phyloP scores from a whole-genome alignment of 2,888 invertebrate genomes.

The Drosophila leonis region DNA sequence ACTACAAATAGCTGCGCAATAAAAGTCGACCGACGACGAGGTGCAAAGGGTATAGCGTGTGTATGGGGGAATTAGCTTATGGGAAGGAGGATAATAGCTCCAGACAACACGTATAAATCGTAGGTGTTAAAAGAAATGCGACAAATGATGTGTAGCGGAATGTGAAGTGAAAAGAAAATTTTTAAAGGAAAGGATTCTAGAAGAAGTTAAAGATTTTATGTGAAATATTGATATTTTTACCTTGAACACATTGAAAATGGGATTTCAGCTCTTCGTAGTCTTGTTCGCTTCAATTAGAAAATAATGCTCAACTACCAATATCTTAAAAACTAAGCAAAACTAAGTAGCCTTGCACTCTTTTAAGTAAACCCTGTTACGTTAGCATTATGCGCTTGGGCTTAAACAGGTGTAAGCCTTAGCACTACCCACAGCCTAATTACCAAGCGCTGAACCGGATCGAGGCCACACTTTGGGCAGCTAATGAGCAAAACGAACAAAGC shows the following conservation, averaged over 20 bases:
- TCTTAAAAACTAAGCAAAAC: not conserved
- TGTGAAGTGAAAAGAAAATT: not conserved
- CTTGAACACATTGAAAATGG: too few species aligned
- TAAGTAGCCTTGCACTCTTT: not conserved
- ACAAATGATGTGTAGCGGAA: constrained; percentile 29
- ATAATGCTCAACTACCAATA: not conserved
- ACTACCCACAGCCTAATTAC: constrained; percentile 42
- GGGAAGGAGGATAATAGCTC: constrained; percentile 10
- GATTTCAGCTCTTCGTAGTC: too few species aligned
- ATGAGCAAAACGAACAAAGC: constrained; percentile 39
- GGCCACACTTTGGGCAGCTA: constrained; percentile 40
- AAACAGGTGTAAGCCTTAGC: constrained; percentile 26
- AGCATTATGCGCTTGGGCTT: not conserved
- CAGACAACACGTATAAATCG: constrained; percentile 51
- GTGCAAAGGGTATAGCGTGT: constrained; percentile 24
- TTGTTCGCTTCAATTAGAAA: not conserved
- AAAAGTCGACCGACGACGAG: constrained; percentile 39
- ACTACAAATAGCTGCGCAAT: constrained; percentile 51
- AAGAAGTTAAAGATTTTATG: too few species aligned
- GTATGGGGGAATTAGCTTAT: constrained; percentile 12
- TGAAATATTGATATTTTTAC: too few species aligned
- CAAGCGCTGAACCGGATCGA: constrained; percentile 5
- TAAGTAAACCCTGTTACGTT: constrained; percentile 1
- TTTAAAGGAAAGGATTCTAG: not conserved
- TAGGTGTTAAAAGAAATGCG: constrained; percentile 63